Evolutionary conservation across 1,140 invertebrate species (phyloP).

Genomic region (Popillia japonica): DNA sequence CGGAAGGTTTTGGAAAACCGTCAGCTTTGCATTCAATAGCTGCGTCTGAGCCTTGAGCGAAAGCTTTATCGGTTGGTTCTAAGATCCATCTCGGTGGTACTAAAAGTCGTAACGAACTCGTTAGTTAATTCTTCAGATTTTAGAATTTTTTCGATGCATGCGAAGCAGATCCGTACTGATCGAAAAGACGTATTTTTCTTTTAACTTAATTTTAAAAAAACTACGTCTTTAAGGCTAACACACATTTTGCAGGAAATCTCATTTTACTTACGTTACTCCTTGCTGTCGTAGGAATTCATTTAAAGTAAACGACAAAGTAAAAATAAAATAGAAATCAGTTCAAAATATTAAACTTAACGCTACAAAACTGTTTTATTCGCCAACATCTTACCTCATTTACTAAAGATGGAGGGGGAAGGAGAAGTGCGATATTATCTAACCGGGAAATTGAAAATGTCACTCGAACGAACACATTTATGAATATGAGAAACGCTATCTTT

Average conservation of each 20-base stretch:
- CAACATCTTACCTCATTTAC: too few relatives aligned
- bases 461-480: background rate
- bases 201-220: too few relatives aligned
- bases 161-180: background rate
- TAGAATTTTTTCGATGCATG: background rate
- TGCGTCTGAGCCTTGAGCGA: slow-evolving; percentile 91
- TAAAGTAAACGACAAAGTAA: too few relatives aligned
- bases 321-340: too few relatives aligned
- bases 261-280: too few relatives aligned
- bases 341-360: too few relatives aligned
- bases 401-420: too few relatives aligned
- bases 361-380: too few relatives aligned
- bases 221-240: too few relatives aligned
- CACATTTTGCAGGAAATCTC: too few relatives aligned
- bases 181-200: background rate
- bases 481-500: background rate
- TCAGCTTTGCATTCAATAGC: slow-evolving; percentile 95
- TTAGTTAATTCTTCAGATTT: background rate
- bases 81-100: slow-evolving; percentile 96
- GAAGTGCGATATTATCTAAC: too few relatives aligned
- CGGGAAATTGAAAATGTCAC: background rate
- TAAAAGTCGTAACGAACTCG: slow-evolving; percentile 61
- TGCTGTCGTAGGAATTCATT: too few relatives aligned
- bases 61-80: slow-evolving; percentile 94
- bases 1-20: slow-evolving; percentile 91